Conservation (phyloP, 2,797 vertebrate genomes). For the Huso huso region DNA sequence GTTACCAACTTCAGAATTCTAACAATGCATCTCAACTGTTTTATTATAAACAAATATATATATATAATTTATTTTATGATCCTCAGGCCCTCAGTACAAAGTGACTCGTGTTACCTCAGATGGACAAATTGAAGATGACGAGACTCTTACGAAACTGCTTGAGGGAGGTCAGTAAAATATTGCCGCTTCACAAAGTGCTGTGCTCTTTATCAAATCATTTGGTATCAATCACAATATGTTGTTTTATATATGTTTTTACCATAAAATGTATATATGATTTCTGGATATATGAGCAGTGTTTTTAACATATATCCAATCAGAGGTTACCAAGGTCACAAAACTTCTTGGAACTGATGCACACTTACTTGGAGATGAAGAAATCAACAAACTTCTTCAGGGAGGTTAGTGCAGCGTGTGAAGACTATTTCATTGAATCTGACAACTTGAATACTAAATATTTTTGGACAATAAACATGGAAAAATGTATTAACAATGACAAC, state of each 20-base stretch:
- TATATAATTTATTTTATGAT: background rate
- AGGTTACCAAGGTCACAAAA: constrained; percentile 70
- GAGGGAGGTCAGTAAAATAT: constrained; percentile 66
- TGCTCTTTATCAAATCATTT: background rate
- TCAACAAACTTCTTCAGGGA: constrained; percentile 73
- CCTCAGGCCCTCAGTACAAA: constrained; percentile 22
- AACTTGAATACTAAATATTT: background rate
- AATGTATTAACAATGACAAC: no score
- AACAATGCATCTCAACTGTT: constrained; percentile 1
- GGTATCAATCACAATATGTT: background rate
- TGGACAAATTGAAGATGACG: constrained; percentile 42
- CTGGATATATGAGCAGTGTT: constrained; percentile 11
- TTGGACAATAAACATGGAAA: background rate
- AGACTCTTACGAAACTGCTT: constrained; percentile 53
- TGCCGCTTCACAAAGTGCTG: background rate
- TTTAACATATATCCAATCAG: constrained; percentile 64
- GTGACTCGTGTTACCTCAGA: constrained; percentile 34
- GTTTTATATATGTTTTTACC: background rate
- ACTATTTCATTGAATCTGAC: constrained; percentile 37
- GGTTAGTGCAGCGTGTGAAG: constrained; percentile 58
- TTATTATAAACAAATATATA: no score
- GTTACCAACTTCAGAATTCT: constrained; percentile 8
- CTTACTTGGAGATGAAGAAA: constrained; percentile 72
- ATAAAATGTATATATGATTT: background rate
- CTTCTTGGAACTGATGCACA: constrained; percentile 69